Conservation (phyloP, 2,113 vertebrate species). For the Corythoichthys haematopterus region DNA sequence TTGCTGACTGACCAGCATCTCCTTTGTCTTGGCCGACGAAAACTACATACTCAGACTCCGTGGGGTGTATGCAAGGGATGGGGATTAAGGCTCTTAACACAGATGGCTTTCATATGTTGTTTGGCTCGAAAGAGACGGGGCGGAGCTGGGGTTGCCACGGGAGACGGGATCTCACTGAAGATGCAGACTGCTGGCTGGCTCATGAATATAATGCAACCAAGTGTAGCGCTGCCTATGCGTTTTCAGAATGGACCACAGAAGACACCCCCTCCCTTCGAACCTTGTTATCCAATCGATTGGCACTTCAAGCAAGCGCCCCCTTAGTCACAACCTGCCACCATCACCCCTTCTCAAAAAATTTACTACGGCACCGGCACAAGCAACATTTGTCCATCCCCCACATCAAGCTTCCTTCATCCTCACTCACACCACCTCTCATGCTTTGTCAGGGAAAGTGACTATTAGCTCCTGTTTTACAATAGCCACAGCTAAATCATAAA, state of each 20-base stretch:
- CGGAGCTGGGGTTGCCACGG: slow-evolving; percentile 54
- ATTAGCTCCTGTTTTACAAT: neutral
- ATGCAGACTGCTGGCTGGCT: slow-evolving; percentile 41
- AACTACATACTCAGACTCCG: slow-evolving; percentile 29
- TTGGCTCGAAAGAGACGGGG: slow-evolving; percentile 55
- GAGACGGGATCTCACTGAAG: slow-evolving; percentile 47
- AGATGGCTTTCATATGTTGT: slow-evolving; percentile 70
- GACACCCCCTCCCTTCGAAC: slow-evolving; percentile 9
- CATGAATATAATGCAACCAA: slow-evolving; percentile 69
- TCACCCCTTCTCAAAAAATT: neutral
- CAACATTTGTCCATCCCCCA: slow-evolving; percentile 18
- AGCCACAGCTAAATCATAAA: neutral
- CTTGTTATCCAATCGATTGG: slow-evolving; percentile 27
- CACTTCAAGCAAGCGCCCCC: slow-evolving; percentile 20
- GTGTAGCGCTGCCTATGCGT: slow-evolving; percentile 34
- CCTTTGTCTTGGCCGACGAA: slow-evolving; percentile 38
- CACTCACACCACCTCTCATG: neutral
- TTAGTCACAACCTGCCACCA: slow-evolving; percentile 22
- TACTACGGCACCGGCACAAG: slow-evolving; percentile 9
- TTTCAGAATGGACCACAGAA: slow-evolving; percentile 36
- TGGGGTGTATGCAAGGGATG: slow-evolving; percentile 34
- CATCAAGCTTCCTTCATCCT: neutral
- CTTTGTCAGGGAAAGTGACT: neutral
- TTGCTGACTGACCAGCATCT: slow-evolving; percentile 7
- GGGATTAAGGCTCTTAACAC: slow-evolving; percentile 60